Conservation (phyloP, 1,140 invertebrate genomes). For the Tachypleus tridentatus region DNA sequence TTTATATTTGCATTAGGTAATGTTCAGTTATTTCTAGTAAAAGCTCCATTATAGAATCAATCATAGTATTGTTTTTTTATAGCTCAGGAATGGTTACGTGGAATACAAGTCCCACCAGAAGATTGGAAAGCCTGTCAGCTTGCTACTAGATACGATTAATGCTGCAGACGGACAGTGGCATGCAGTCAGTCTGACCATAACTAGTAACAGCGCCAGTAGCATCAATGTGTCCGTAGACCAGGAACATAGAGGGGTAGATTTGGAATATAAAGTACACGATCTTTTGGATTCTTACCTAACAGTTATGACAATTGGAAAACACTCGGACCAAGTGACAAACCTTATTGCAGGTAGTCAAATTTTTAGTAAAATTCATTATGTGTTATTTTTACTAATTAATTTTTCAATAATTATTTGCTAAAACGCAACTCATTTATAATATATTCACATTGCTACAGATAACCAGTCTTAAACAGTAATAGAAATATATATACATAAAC, state of each 20-base stretch:
- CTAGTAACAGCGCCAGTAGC: neutral
- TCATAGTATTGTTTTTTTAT: too few relatives aligned
- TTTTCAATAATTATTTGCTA: neutral
- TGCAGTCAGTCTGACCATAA: conserved; percentile 1
- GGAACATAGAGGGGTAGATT: conserved; percentile 30
- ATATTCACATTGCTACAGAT: too few relatives aligned
- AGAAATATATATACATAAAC: neutral
- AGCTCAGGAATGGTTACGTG: neutral
- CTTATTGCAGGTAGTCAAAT: neutral
- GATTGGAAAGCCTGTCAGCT: neutral
- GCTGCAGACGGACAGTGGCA: conserved; percentile 10
- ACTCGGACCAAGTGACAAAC: too few relatives aligned
- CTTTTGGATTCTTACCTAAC: conserved; percentile 82
- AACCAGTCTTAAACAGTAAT: neutral
- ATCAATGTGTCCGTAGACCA: neutral
- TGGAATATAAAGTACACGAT: conserved; percentile 35
- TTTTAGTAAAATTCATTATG: neutral
- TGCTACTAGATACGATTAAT: neutral
- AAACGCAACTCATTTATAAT: neutral
- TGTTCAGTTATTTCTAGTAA: too few relatives aligned
- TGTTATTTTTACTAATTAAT: neutral
- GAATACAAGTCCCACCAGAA: neutral
- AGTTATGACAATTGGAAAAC: conserved; percentile 44
- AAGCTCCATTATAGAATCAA: too few relatives aligned
- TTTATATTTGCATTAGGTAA: too few relatives aligned